Conservation (phyloP, 1,140 invertebrate genomes). For the Plutomurus gul region DNA sequence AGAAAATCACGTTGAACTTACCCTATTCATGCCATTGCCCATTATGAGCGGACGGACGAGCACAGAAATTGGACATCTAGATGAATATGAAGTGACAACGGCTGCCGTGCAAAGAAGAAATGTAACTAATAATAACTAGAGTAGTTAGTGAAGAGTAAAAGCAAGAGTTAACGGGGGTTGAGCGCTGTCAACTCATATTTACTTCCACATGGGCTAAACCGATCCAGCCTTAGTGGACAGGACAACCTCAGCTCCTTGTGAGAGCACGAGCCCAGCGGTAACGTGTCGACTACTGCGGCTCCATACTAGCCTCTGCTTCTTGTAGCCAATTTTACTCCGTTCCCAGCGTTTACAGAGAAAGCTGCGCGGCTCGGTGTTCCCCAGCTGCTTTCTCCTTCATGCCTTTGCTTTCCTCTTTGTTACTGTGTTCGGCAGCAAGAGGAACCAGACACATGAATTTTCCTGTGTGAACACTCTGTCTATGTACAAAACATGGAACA, state of each 20-base stretch:
- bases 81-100: conserved; percentile 18
- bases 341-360: neutral
- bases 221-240: neutral
- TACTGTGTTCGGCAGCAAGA: neutral
- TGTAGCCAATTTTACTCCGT: neutral
- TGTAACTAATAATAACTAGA: conserved; percentile 16
- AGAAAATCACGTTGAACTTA: conserved; percentile 56
- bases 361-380: conserved; percentile 3
- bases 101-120: conserved; percentile 30
- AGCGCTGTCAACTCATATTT: conserved; percentile 13
- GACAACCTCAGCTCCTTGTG: conserved; percentile 12
- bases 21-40: conserved; percentile 81
- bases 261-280: neutral
- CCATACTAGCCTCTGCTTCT: conserved; percentile 3
- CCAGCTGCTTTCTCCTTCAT: conserved; percentile 18
- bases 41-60: conserved; percentile 59
- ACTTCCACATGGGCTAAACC: conserved; percentile 22
- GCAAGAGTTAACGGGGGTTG: neutral
- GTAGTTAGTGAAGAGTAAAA: conserved; percentile 29
- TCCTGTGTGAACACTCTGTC: neutral
- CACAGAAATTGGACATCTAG: conserved; percentile 40
- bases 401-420: neutral
- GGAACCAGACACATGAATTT: neutral
- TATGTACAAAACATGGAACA: neutral
- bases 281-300: conserved; percentile 23